phyloP scores from a whole-genome alignment of 2,888 invertebrate species.

The Theretra japonica region DNA sequence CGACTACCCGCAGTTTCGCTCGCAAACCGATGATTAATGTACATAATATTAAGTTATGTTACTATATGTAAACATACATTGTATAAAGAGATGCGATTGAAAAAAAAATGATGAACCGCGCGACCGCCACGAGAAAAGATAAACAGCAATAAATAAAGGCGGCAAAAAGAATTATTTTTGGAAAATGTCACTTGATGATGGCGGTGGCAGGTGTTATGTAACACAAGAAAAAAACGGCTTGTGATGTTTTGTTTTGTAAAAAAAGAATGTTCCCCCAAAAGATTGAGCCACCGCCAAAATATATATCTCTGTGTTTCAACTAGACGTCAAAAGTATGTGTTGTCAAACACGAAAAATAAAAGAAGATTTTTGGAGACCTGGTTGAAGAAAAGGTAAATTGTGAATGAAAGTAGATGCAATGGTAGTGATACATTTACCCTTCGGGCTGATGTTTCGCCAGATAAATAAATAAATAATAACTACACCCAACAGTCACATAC shows the following conservation, averaged over 20 bases:
- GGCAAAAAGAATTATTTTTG: slow-evolving; percentile 75
- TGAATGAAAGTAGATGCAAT: slow-evolving; percentile 1
- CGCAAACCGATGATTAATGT: slow-evolving; percentile 5
- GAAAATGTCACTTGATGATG: slow-evolving; percentile 70
- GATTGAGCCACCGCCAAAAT: slow-evolving; percentile 44
- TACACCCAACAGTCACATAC: no score
- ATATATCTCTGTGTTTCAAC: slow-evolving; percentile 49
- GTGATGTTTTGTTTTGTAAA: slow-evolving; percentile 71
- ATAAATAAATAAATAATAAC: no score
- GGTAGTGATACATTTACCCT: no score
- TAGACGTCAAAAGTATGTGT: slow-evolving; percentile 39
- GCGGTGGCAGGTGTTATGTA: slow-evolving; percentile 69
- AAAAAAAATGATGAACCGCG: slow-evolving; percentile 40
- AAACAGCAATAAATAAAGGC: slow-evolving; percentile 45
- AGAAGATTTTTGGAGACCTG: background rate
- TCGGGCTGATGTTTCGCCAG: background rate
- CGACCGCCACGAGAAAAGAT: slow-evolving; percentile 52
- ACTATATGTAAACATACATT: slow-evolving; percentile 42
- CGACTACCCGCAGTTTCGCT: background rate
- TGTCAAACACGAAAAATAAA: background rate
- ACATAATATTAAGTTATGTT: slow-evolving; percentile 24
- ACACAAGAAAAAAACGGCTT: slow-evolving; percentile 78
- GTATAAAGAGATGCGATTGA: slow-evolving; percentile 37
- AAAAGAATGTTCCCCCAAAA: slow-evolving; percentile 67
- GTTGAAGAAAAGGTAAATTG: background rate